Base-by-base conservation (phyloP, 2,797 vertebrate species). In the Manis pentadactyla region DNA sequence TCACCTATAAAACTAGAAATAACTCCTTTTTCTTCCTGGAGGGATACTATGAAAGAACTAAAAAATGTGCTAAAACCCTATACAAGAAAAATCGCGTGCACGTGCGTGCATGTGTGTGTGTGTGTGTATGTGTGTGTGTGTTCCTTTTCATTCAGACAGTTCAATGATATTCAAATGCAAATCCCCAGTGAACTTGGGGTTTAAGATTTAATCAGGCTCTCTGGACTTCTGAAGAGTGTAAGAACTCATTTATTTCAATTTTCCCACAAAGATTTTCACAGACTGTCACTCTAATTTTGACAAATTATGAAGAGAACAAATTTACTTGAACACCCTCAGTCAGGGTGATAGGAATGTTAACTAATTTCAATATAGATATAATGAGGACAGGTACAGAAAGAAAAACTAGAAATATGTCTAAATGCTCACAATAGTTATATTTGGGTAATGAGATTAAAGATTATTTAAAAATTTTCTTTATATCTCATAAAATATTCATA, bases 91-190 rank as follows among this genome's bases (percentile, higher is more conserved):
- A 73, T n/a, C 42, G 42, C 9, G 27, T 34, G 81, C 25, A 27
- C 13, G 31, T 57, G 59, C 23, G 73, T 27, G 61, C 3, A 27
- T 83, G 57, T 49, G 85, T 34, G 37, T n/a, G 37, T 42, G 49
- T 34, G 74, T 29, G 53, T 68, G 10, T 46, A 63, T 68, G n/a
- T 37, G 34, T 39, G 63, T 61, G 37, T n/a, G 5, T 39, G 31
- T 51, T 63, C 37, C 63, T 89, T 92, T 89, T 83, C 81, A 94
- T 87, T 93, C 63, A 51, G 1, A 64, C 37, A 29, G 27, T 92
- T 39, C 69, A 84, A 71, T 93, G 19, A 74, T n/a, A 95, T 84
- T 91, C 87, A 96, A 81, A 97, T 85, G 71, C 29, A 95, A 95
- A 95, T 92, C 27, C 14, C 63, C 37, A 27, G 42, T 73, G 94